Evolutionary conservation across 2,888 invertebrate genomes (phyloP), one percentile per base, ranked within the genome.

Genomic region (Latheticus oryzae): DNA sequence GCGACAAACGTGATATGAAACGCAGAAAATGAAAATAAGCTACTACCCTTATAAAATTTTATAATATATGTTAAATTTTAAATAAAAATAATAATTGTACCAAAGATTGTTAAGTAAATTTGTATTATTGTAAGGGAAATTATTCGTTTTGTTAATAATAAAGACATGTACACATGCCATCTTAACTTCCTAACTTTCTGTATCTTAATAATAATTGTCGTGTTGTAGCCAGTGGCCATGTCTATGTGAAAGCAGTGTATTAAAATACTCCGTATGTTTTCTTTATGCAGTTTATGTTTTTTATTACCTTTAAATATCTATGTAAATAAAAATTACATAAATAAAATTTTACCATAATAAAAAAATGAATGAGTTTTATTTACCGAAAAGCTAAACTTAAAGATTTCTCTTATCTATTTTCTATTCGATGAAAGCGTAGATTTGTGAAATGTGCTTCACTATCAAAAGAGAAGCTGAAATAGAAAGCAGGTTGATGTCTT

Each of bases 401-500:
- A 11, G 9, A 21, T 19, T 21, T 21, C 9, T 12, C 9, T 30
- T 16, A 28, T 24, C 26, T 50, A 37, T 51, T 40, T 50, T 33
- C 24, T 37, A 47, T 54, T 38, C 40, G 42, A 47, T 35, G 19
- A 5, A 23, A 19, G 42, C 40, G 23, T 12, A 19, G 54, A 33
- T 15, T 5, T 13, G 33, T 56, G 50, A 17, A 52, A 38, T 24
- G 45, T 16, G 48, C 38, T 56, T 37, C 54, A 61, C 60, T 68
- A 65, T 64, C 67, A 64, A 65, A 67, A 66, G 69, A 70, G 69
- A 71, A 67, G 68, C 68, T 71, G 67, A 69, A 72, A 68, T 70
- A 68, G 69, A 68, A 63, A 64, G 58, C 61, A 48, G 60, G 64
- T 67, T 65, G 69, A 63, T 70, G 72, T 72, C 73, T 71, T 71